Conservation (phyloP, 2,888 invertebrate species). For the Galerucella calmariensis region DNA sequence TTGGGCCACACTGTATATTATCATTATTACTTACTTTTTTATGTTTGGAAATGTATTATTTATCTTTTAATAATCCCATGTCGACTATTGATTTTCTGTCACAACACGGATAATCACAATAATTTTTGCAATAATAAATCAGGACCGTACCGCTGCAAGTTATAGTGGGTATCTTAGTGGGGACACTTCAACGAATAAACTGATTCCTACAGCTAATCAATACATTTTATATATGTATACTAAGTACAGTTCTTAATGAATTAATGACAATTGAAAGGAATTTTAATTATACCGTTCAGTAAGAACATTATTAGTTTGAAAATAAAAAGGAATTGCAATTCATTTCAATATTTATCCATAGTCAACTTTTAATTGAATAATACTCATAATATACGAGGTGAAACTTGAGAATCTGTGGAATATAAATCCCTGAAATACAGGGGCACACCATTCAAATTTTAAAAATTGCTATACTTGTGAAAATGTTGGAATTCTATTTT, state of each 20-base stretch:
- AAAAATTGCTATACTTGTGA: too few species aligned
- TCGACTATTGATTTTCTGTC: background rate
- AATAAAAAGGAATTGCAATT: background rate
- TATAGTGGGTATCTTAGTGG: background rate
- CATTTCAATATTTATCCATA: background rate
- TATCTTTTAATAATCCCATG: background rate
- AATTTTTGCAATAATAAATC: background rate
- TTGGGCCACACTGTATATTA: too few species aligned
- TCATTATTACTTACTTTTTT: background rate
- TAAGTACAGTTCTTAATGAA: slow-evolving; percentile 5
- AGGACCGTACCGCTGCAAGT: slow-evolving; percentile 2
- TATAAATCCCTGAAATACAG: too few species aligned
- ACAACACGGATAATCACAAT: background rate
- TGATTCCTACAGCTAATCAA: slow-evolving; percentile 1
- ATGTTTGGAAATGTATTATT: background rate
- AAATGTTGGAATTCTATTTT: too few species aligned
- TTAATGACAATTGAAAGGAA: slow-evolving; percentile 5
- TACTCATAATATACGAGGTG: background rate
- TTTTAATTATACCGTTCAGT: background rate
- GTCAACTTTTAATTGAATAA: background rate
- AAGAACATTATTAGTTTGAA: background rate
- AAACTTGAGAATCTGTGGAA: background rate
- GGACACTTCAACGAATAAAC: background rate
- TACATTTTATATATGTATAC: slow-evolving; percentile 4
- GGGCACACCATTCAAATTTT: too few species aligned